These are phyloP conservation scores for Microtus oregoni DNA, from an alignment of 2,113 vertebrate species.

Conservation along the genomic window DNA sequence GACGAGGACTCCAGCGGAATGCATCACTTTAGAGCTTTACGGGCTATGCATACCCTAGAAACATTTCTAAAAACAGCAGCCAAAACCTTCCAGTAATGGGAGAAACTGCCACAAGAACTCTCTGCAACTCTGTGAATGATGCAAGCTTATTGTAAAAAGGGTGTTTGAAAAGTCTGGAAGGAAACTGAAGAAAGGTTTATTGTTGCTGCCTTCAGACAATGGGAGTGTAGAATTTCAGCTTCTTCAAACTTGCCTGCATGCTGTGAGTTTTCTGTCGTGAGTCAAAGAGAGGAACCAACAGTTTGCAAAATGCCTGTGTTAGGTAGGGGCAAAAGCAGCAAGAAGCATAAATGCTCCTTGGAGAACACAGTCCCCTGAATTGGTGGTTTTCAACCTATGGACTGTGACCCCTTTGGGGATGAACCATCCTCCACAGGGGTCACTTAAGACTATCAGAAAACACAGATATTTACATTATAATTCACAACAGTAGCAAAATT, in stretches of 20 bases:
- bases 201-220: neutral
- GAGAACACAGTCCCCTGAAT: neutral
- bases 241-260: neutral
- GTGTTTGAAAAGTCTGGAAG: neutral
- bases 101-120: neutral
- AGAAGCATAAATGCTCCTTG: neutral
- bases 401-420: too few relatives aligned
- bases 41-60: neutral
- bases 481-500: neutral
- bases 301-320: neutral
- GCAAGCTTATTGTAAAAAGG: neutral
- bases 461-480: neutral
- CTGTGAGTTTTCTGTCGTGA: conserved; percentile 11
- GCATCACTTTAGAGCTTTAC: neutral
- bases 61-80: neutral
- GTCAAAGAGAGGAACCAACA: conserved; percentile 17
- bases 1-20: neutral
- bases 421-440: neutral
- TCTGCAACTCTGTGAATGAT: neutral
- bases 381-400: neutral
- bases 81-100: neutral
- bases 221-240: neutral
- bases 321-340: neutral
- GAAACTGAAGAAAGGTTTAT: neutral
- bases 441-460: neutral